Evolutionary conservation across 2,797 vertebrate species (phyloP).

Genomic region (Cichlasoma orientale): DNA sequence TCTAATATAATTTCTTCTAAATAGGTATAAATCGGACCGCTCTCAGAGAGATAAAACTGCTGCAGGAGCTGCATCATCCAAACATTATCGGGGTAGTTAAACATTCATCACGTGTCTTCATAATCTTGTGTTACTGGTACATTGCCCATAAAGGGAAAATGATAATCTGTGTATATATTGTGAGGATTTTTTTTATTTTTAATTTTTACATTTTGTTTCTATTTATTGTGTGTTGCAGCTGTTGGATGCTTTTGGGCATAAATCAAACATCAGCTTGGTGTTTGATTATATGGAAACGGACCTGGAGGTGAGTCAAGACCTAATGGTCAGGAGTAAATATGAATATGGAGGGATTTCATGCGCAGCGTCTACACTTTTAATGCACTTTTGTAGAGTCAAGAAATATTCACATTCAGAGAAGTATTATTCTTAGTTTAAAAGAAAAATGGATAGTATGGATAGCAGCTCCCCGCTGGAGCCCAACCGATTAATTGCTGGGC

Average conservation of each 20-base stretch:
- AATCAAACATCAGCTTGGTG: slow-evolving; percentile 97
- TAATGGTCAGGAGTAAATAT: not conserved
- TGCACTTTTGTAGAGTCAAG: not conserved
- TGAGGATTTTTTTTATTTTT: not conserved
- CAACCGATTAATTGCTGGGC: too few relatives aligned
- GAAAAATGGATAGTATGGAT: not conserved
- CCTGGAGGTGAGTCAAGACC: slow-evolving; percentile 86
- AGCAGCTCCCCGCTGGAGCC: not conserved
- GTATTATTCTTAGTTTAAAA: too few relatives aligned
- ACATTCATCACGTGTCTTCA: not conserved
- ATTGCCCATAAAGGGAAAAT: not conserved
- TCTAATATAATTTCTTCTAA: not conserved
- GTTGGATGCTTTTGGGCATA: slow-evolving; percentile 97
- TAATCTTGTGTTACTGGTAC: not conserved
- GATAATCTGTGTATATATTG: not conserved
- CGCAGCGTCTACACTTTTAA: too few relatives aligned
- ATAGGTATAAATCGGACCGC: slow-evolving; percentile 97
- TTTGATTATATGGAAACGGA: slow-evolving; percentile 99
- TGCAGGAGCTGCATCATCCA: slow-evolving; percentile 94
- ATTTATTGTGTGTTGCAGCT: slow-evolving; percentile 79
- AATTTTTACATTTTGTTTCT: too few relatives aligned
- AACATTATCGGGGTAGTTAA: slow-evolving; percentile 93
- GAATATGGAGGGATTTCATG: not conserved
- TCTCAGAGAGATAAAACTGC: slow-evolving; percentile 94
- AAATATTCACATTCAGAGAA: too few relatives aligned